These are phyloP conservation scores for Melitaea cinxia DNA, from an alignment of 1,140 invertebrate species.

Conservation along the genomic window DNA sequence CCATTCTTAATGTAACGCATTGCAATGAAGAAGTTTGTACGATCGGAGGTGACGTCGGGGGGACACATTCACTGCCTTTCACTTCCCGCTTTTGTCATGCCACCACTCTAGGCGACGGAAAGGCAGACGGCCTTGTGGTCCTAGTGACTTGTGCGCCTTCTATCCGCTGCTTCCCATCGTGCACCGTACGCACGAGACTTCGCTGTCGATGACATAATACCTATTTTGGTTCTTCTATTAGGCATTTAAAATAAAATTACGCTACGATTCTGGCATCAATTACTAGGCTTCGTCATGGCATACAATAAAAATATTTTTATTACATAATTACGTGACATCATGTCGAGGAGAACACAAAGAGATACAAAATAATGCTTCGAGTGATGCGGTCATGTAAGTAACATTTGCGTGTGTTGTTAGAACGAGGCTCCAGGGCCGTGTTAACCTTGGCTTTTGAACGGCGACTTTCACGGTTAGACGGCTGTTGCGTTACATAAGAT, in stretches of 20 bases:
- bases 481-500: slow-evolving; percentile 74
- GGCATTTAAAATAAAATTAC: slow-evolving; percentile 14
- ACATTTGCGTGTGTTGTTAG: slow-evolving; percentile 69
- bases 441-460: slow-evolving; percentile 80
- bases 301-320: slow-evolving; percentile 35
- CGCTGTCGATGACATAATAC: slow-evolving; percentile 18
- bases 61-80: slow-evolving; percentile 79
- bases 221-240: slow-evolving; percentile 34
- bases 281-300: background rate
- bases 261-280: background rate
- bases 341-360: slow-evolving; percentile 60
- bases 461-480: slow-evolving; percentile 81
- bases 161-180: slow-evolving; percentile 64
- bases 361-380: slow-evolving; percentile 50
- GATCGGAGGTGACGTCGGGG: slow-evolving; percentile 57
- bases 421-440: slow-evolving; percentile 66
- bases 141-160: slow-evolving; percentile 52
- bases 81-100: slow-evolving; percentile 79
- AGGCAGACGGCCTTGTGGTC: slow-evolving; percentile 73
- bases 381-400: slow-evolving; percentile 57
- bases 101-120: slow-evolving; percentile 68
- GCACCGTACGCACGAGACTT: slow-evolving; percentile 45
- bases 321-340: slow-evolving; percentile 69
- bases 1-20: slow-evolving; percentile 27
- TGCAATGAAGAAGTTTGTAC: slow-evolving; percentile 43